Base-by-base conservation (phyloP, 2,888 invertebrate genomes). In the Drosophila pseudotakahashii region DNA sequence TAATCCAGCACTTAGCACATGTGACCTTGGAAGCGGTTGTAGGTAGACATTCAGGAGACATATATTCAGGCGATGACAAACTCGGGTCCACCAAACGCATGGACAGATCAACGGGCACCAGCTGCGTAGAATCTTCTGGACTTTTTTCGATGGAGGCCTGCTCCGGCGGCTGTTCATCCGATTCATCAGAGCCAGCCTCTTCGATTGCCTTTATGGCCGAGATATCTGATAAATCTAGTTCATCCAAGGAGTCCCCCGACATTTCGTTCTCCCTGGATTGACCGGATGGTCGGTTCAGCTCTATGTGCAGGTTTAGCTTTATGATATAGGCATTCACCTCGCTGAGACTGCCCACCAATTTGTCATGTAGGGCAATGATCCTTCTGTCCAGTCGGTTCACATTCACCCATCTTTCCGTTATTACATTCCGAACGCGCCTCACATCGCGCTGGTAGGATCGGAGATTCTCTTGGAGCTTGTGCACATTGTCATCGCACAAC, bases 301-400 rank as follows among this genome's bases (percentile, higher is more conserved):
- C 60, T 2, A 88, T 69, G 9, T 68, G 70, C 26, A 79, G 51
- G 53, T 76, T 85, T 11, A 86, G 54, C 45, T 78, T 79, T 2
- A 76, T 80, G 1, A 74, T 41, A 23, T 61, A 19, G 9, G 76
- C 67, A 30, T 86, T 88, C 0, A 88, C 51, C 1, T 54, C 44
- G 47, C 48, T 82, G 1, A 82, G 48, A 13, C 73, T 74, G 32
- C 58, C 62, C 32, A 88, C 52, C 0, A 88, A 48, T 0, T 36
- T 23, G 23, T 86, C 64, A 51, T 82, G 69, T 1, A 73, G 10
- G 0, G 66, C 54, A 14, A 77, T 61, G 0, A 76, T 45, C 2
- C 55, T 51, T 5, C 45, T 32, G 37, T 83, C 66, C 0, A 26
- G 47, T 7, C 50, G 61, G 0, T 47, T 58, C 26, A 55, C 53